A percentile compares a stretch with the other conserved stretches of the same genome.
Evolutionary conservation across 2,797 vertebrate species (phyloP).

Genomic region (Enteromius unitaeniatus): DNA sequence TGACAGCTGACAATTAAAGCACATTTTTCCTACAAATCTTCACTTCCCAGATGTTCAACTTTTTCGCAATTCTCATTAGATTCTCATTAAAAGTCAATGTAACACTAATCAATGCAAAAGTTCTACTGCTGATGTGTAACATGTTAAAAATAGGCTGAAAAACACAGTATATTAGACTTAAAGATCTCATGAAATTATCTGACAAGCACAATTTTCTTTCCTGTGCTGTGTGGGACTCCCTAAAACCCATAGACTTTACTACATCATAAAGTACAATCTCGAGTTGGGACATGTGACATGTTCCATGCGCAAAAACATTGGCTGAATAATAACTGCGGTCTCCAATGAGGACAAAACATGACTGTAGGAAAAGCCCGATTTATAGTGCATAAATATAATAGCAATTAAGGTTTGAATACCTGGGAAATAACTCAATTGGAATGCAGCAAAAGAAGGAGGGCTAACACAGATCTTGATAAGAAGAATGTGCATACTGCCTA

Average conservation of each 20-base stretch:
- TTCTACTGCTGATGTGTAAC: not conserved
- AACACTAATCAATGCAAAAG: not conserved
- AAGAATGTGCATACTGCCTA: conserved; percentile 54
- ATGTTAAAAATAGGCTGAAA: not conserved
- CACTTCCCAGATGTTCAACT: not conserved
- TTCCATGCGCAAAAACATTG: not conserved
- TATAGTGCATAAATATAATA: not conserved
- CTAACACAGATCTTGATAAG: conserved; percentile 34
- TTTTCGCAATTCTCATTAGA: not conserved
- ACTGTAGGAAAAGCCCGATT: not conserved
- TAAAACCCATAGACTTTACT: not conserved
- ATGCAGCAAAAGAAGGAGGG: conserved; percentile 1
- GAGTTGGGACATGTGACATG: not conserved
- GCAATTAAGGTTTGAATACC: conserved; percentile 45
- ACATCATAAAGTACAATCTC: not conserved
- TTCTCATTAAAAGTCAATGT: conserved; percentile 3
- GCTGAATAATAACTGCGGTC: conserved; percentile 22
- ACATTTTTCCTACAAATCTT: not conserved
- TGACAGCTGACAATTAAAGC: not conserved
- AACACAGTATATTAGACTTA: not conserved
- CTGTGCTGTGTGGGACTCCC: not conserved
- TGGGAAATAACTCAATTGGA: conserved; percentile 37
- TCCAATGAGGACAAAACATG: not conserved
- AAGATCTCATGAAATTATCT: not conserved
- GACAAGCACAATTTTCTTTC: not conserved